Evolutionary conservation across 2,113 vertebrate species (phyloP).

Genomic region (Carassius auratus): DNA sequence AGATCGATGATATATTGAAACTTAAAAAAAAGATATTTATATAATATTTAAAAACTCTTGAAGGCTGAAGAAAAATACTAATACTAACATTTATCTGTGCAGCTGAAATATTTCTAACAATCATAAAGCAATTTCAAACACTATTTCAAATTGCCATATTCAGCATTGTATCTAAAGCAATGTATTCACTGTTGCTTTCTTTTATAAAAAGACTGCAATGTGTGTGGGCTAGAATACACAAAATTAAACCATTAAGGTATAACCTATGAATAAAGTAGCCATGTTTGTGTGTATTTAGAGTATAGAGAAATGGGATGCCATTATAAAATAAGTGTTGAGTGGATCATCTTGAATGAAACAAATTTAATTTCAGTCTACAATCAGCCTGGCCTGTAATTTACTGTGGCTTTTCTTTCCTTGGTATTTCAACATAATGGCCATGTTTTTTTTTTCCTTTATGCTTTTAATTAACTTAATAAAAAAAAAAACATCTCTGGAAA

Average conservation of each 20-base stretch:
- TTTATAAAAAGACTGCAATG: neutral
- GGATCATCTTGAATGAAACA: conserved; percentile 6
- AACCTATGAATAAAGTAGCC: neutral
- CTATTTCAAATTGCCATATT: neutral
- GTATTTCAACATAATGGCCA: neutral
- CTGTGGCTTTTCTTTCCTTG: neutral
- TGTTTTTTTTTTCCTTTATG: neutral
- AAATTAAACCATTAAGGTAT: neutral
- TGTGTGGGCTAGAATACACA: neutral
- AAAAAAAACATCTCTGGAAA: neutral
- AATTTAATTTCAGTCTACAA: neutral
- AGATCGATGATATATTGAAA: neutral
- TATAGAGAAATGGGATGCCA: neutral
- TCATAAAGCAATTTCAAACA: neutral
- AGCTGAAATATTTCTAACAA: neutral
- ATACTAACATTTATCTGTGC: neutral
- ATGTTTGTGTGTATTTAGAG: neutral
- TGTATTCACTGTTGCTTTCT: neutral
- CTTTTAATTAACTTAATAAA: neutral
- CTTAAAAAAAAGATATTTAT: neutral
- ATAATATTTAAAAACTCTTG: neutral
- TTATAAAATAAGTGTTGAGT: neutral
- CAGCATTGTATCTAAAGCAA: neutral
- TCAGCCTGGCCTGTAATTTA: neutral
- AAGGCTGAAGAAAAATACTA: neutral